Conservation (phyloP, 2,113 vertebrate genomes). For the Cyanoderma ruficeps region DNA sequence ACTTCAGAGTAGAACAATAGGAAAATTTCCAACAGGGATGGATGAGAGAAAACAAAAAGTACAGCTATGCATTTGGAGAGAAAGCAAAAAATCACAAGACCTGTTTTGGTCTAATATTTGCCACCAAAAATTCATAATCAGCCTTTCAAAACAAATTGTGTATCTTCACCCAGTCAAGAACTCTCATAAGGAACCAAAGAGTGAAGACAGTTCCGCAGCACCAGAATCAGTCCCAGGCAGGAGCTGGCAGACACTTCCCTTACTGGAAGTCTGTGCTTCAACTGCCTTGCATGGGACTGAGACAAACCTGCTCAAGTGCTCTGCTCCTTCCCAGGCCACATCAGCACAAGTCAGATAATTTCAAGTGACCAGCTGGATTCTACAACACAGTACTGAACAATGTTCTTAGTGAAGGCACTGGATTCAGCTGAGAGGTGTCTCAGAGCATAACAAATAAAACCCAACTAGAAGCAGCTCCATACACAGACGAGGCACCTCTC, state of each 20-base stretch:
- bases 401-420: background rate
- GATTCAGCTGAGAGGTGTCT: background rate
- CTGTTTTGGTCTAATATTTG: background rate
- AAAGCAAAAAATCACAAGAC: background rate
- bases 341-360: background rate
- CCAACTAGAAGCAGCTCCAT: background rate
- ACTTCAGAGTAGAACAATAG: background rate
- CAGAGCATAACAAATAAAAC: background rate
- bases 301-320: background rate
- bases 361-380: background rate
- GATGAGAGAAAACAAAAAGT: background rate
- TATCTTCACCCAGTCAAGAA: background rate
- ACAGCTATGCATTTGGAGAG: background rate
- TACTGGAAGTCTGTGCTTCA: background rate
- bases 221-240: background rate
- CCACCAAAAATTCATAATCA: background rate
- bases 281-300: background rate
- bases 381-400: background rate
- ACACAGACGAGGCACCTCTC: background rate
- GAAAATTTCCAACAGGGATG: background rate
- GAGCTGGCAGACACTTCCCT: background rate
- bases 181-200: background rate
- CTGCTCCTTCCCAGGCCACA: background rate
- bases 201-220: background rate
- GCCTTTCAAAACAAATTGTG: fast-evolving